These are phyloP conservation scores for Chirona hameri DNA, from an alignment of 2,888 invertebrate genomes.

Conservation along the genomic window DNA sequence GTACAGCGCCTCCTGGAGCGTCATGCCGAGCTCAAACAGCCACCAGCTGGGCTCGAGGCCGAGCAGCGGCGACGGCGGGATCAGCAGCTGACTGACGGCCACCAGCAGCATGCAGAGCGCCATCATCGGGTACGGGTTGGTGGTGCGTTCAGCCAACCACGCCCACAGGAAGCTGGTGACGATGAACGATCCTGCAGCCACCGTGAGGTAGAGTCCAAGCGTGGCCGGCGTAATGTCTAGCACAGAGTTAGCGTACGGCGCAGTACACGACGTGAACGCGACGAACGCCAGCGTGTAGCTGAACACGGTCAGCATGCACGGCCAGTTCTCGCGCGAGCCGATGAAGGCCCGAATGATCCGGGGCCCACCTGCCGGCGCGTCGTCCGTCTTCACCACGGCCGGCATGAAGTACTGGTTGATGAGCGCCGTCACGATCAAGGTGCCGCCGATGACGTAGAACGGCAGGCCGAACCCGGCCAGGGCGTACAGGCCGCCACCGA, in stretches of 20 bases:
- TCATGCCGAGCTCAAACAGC: slow-evolving; percentile 2
- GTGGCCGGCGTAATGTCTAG: no score
- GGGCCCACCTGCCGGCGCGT: neutral
- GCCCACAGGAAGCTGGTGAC: slow-evolving; percentile 1
- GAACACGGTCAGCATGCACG: neutral
- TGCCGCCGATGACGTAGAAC: slow-evolving; percentile 13
- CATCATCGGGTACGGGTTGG: slow-evolving; percentile 5
- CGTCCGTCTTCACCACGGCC: neutral
- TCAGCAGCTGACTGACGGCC: neutral
- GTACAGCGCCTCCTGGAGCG: neutral
- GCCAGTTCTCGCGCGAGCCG: no score
- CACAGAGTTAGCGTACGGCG: no score
- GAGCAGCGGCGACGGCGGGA: neutral
- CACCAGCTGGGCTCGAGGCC: neutral
- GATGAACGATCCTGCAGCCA: neutral
- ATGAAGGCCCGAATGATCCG: no score
- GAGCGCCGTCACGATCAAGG: neutral
- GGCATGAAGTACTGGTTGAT: neutral
- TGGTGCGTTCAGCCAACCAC: neutral
- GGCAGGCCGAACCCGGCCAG: no score
- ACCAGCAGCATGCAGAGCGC: neutral
- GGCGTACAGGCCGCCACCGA: neutral
- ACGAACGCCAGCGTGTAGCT: neutral
- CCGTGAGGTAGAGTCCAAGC: neutral
- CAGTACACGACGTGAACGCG: neutral